These are phyloP conservation scores for Phytoseiulus persimilis DNA, from an alignment of 2,888 invertebrate species.

Conservation along the genomic window DNA sequence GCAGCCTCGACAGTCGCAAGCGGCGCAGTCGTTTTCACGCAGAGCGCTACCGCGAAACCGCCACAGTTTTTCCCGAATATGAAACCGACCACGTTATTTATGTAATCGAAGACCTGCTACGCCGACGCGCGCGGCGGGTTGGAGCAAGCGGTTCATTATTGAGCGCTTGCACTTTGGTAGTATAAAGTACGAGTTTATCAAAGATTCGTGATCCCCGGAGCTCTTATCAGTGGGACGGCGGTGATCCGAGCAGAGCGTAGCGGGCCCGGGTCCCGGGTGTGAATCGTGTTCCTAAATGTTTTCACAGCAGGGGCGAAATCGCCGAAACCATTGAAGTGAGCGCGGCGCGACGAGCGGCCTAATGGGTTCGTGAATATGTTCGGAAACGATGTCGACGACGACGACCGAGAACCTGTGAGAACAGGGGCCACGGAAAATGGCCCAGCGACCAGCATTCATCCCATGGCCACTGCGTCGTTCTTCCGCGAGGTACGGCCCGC, in stretches of 20 bases:
- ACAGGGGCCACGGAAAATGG: not conserved
- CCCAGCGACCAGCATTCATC: not conserved
- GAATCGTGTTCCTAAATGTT: too few relatives aligned
- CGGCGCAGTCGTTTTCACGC: not conserved
- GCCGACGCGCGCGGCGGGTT: not conserved
- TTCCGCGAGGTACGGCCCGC: not conserved
- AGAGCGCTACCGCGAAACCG: not conserved
- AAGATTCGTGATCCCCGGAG: not conserved
- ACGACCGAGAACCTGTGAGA: not conserved
- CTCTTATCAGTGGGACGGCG: not conserved
- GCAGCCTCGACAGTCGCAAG: not conserved
- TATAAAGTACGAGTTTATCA: not conserved
- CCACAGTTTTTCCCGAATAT: not conserved
- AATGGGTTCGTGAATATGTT: not conserved
- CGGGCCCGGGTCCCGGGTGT: too few relatives aligned
- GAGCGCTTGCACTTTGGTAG: not conserved
- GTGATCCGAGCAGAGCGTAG: too few relatives aligned
- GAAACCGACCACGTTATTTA: not conserved
- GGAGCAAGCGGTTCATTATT: not conserved
- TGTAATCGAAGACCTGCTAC: not conserved
- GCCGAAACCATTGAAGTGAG: not conserved
- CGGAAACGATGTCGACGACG: not conserved
- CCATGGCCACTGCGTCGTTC: not conserved
- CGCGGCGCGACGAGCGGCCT: not conserved
- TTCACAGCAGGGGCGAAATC: not conserved